Percentiles rank a stretch among this genome's conserved stretches.
These are phyloP conservation scores for Drosophila nasuta DNA, from an alignment of 1,140 invertebrate species.

Conservation along the genomic window DNA sequence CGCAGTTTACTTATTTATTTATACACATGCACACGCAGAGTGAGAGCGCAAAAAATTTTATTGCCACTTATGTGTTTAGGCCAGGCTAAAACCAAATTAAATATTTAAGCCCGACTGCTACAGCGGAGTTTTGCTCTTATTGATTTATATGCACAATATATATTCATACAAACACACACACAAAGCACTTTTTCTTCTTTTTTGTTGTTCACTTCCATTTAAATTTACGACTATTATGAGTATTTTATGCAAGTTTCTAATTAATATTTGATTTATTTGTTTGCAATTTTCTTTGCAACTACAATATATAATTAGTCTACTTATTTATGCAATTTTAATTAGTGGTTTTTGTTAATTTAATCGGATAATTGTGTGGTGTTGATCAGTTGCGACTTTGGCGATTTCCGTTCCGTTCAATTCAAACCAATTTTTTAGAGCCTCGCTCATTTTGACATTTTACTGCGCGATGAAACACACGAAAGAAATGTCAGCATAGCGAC, in stretches of 20 bases:
- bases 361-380: background rate
- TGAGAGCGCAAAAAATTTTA: slow-evolving; percentile 48
- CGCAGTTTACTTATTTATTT: slow-evolving; percentile 58
- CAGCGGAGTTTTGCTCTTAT: slow-evolving; percentile 52
- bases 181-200: background rate
- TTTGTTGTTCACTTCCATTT: background rate
- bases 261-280: background rate
- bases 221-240: background rate
- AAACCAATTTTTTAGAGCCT: slow-evolving; percentile 8
- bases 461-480: too few species aligned
- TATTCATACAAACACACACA: slow-evolving; percentile 14
- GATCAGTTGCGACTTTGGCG: background rate
- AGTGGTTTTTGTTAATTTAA: background rate
- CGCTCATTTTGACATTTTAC: slow-evolving; percentile 18
- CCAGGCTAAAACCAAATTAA: slow-evolving; percentile 61
- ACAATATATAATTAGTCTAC: background rate
- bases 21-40: slow-evolving; percentile 52
- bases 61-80: slow-evolving; percentile 69
- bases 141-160: slow-evolving; percentile 63
- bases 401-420: background rate
- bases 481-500: too few species aligned
- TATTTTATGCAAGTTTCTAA: background rate
- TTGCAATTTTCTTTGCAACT: background rate
- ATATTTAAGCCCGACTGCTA: slow-evolving; percentile 69
- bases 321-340: background rate